phyloP scores from a whole-genome alignment of 2,888 invertebrate species.

The Metacarcinus magister region DNA sequence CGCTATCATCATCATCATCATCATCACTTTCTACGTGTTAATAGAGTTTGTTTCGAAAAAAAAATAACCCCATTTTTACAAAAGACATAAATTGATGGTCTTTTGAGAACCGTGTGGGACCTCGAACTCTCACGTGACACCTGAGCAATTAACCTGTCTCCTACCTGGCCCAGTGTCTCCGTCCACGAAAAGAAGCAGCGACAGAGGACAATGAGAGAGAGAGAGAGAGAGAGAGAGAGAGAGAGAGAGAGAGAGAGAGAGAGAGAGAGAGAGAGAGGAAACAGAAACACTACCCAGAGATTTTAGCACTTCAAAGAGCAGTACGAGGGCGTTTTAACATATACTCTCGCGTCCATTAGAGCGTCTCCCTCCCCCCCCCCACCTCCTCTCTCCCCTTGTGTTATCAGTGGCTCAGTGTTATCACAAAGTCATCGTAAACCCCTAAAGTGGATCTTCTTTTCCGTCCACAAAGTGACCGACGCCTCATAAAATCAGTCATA shows the following conservation, averaged over 20 bases:
- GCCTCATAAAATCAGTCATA: background rate
- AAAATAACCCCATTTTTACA: background rate
- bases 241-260: background rate
- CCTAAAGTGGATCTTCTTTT: background rate
- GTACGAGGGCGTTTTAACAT: constrained; percentile 5
- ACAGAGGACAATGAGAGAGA: background rate
- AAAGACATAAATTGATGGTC: background rate
- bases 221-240: background rate
- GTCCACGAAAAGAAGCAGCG: background rate
- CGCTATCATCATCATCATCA: background rate
- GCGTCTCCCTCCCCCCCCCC: background rate
- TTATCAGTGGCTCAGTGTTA: background rate
- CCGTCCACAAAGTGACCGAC: background rate
- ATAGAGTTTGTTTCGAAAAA: background rate
- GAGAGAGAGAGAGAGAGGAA: constrained; percentile 39
- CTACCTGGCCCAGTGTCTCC: background rate
- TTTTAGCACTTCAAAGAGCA: constrained; percentile 15
- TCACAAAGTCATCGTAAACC: background rate
- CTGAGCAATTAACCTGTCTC: background rate
- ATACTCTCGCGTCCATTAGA: constrained; percentile 28
- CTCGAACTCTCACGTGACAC: background rate
- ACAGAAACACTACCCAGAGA: background rate
- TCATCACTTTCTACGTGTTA: background rate
- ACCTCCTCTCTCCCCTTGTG: too few relatives aligned
- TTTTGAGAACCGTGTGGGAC: background rate